phyloP scores from a whole-genome alignment of 2,797 vertebrate species.

The Hyperoplus lanceolatus region DNA sequence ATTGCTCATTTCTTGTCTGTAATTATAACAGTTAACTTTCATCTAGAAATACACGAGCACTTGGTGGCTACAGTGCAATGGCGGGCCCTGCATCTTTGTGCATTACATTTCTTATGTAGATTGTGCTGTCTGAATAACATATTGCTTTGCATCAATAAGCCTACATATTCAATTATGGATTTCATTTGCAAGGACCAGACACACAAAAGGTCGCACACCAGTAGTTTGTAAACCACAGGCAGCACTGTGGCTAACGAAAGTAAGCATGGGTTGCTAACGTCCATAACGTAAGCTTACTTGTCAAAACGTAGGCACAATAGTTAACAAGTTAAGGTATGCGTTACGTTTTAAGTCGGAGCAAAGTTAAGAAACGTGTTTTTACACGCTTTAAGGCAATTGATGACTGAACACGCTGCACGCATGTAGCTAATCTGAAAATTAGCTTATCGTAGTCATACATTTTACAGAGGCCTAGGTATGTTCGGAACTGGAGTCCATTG shows the following conservation, averaged over 20 bases:
- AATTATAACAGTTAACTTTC: not conserved
- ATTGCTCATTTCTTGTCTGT: not conserved
- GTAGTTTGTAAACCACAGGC: not conserved
- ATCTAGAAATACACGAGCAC: not conserved
- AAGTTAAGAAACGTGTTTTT: not conserved
- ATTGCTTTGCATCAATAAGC: not conserved
- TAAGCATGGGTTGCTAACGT: no score
- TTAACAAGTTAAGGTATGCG: fast-evolving
- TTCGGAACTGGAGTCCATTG: fast-evolving
- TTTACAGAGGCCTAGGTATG: not conserved
- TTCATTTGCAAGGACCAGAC: not conserved
- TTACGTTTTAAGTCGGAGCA: not conserved
- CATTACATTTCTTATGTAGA: not conserved
- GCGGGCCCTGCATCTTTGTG: not conserved
- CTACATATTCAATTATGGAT: not conserved
- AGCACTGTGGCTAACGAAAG: not conserved
- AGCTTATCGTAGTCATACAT: conserved; percentile 2
- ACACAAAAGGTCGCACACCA: not conserved
- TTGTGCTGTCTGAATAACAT: not conserved
- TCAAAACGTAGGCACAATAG: fast-evolving
- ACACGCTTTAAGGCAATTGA: not conserved
- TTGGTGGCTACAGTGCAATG: not conserved
- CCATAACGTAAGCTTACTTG: not conserved
- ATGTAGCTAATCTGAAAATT: not conserved
- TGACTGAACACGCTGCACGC: not conserved